Conservation (phyloP, 2,113 vertebrate species). For the Syngnathus floridae region DNA sequence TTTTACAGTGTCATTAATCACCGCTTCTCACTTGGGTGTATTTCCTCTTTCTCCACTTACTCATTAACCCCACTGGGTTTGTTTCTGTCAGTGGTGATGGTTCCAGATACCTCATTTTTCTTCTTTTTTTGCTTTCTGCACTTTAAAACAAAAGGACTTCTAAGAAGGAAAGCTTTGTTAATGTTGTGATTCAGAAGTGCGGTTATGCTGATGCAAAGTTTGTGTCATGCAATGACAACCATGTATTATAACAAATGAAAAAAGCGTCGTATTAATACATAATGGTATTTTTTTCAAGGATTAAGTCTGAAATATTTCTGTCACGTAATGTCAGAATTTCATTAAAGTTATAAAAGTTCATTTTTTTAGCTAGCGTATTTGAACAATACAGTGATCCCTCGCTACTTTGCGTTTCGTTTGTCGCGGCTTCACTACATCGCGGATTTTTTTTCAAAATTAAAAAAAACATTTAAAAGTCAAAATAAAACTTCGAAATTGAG, state of each 20-base stretch:
- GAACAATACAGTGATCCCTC: too few relatives aligned
- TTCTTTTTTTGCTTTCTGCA: slow-evolving; percentile 7
- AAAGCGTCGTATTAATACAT: background rate
- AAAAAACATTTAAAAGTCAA: too few relatives aligned
- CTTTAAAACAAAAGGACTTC: background rate
- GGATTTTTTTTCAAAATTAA: too few relatives aligned
- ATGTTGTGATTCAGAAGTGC: background rate
- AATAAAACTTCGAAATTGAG: too few relatives aligned
- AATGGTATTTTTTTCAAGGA: background rate
- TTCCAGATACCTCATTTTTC: slow-evolving; percentile 16
- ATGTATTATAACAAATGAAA: background rate
- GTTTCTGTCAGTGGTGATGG: slow-evolving; percentile 25
- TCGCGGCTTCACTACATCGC: too few relatives aligned
- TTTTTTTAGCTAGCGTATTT: too few relatives aligned
- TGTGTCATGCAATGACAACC: background rate
- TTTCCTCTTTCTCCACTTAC: slow-evolving; percentile 71
- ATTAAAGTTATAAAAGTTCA: too few relatives aligned
- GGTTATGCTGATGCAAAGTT: background rate
- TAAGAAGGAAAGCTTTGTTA: background rate
- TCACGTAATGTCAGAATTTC: background rate
- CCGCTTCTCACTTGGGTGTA: slow-evolving; percentile 37
- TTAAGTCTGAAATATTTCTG: background rate
- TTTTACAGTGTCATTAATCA: slow-evolving; percentile 62
- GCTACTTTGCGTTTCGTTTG: too few relatives aligned
- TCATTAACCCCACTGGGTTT: slow-evolving; percentile 61